These are phyloP conservation scores for Lerema accius DNA, from an alignment of 1,140 invertebrate species.

Conservation along the genomic window DNA sequence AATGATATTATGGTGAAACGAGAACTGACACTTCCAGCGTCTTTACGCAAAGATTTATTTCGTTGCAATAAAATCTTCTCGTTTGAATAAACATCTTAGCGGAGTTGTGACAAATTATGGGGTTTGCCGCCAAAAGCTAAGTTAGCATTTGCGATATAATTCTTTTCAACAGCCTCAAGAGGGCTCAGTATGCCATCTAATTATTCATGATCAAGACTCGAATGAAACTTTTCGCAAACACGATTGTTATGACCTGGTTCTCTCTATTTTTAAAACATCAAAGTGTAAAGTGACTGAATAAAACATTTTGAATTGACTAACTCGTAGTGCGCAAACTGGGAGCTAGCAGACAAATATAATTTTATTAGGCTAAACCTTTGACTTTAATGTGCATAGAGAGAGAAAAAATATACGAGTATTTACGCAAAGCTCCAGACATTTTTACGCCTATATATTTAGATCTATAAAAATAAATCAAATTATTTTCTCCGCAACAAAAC, in stretches of 20 bases:
- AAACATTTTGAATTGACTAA: no score
- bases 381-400: no score
- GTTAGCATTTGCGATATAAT: constrained; percentile 69
- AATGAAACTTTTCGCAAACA: not conserved
- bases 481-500: not conserved
- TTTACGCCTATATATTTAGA: no score
- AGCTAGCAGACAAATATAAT: no score
- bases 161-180: constrained; percentile 62
- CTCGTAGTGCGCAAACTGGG: no score
- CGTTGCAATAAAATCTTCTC: constrained; percentile 72
- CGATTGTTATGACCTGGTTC: not conserved
- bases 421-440: not conserved
- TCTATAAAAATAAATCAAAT: not conserved
- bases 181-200: constrained; percentile 51
- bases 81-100: constrained; percentile 77
- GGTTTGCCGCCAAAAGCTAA: constrained; percentile 62
- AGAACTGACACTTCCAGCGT: constrained; percentile 59
- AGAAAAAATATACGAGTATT: no score
- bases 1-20: constrained; percentile 56
- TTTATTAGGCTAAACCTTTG: no score
- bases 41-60: constrained; percentile 61
- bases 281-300: not conserved
- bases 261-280: not conserved
- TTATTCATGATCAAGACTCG: constrained; percentile 50
- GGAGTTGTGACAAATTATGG: constrained; percentile 71